Evolutionary conservation across 1,140 invertebrate genomes (phyloP).

Genomic region (Caenorhabditis inopinata): DNA sequence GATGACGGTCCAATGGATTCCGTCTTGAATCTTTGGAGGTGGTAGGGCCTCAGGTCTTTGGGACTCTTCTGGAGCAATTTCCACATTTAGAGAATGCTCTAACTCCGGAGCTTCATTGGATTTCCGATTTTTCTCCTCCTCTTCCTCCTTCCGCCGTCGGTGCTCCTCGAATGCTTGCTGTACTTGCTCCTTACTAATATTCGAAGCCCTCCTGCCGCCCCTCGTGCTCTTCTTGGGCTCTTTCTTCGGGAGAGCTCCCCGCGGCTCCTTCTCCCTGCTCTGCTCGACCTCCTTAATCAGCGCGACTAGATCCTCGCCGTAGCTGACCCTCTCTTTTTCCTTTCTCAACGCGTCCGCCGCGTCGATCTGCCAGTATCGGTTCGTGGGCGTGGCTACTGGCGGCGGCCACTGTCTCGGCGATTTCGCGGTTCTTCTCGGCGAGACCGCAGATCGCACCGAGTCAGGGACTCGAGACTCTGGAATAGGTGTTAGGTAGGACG

Average conservation of each 20-base stretch:
- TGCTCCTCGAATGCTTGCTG: neutral
- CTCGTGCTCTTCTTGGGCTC: neutral
- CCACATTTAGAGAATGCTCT: too few species aligned
- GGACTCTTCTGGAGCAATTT: neutral
- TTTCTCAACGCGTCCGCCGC: neutral
- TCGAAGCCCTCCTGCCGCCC: neutral
- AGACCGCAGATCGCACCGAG: neutral
- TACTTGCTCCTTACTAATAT: slow-evolving; percentile 12
- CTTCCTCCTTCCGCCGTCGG: neutral
- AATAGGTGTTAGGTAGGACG: neutral
- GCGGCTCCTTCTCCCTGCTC: neutral
- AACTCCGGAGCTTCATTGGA: too few species aligned
- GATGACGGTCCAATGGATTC: slow-evolving; percentile 43
- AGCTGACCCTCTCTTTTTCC: slow-evolving; percentile 20
- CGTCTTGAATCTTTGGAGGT: slow-evolving; percentile 13
- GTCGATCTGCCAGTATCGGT: slow-evolving; percentile 43
- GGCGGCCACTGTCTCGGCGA: slow-evolving; percentile 42
- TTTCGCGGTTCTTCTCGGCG: neutral
- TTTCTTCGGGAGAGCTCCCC: neutral
- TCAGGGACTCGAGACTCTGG: neutral
- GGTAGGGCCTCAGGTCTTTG: neutral
- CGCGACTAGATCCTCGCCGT: slow-evolving; percentile 11
- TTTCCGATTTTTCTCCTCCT: neutral
- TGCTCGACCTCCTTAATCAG: neutral
- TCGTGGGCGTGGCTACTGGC: neutral